Evolutionary conservation across 2,113 vertebrate species (phyloP), one percentile per base, ranked within the genome.

Genomic region (Hiodon alosoides): DNA sequence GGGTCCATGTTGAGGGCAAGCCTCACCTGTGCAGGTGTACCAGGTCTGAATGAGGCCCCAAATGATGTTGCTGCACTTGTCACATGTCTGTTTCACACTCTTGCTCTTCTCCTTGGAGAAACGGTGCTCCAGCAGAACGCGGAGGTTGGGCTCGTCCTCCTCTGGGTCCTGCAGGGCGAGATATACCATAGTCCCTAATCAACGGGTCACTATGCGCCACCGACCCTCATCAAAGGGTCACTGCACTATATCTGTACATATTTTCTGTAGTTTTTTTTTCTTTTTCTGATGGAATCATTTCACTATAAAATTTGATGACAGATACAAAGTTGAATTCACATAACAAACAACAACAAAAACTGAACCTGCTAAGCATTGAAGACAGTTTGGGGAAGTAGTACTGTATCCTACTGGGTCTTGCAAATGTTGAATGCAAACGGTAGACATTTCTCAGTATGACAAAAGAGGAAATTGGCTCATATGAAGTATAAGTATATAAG

Each of bases 1-100:
- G 31, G 31, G 31, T 31, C 31, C 31, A 31, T 31, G 31, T 9
- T 59, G 58, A 14, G 14, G 16, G 3, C 14, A 47, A 9, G 0
- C 57, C 86, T 85, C 71, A 98, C 97, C 97, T 93, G 96, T 96
- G 82, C 97, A 99, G 60, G 95, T 99, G 77, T 99, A 99, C 97
- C 97, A 99, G 58, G 96, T 98, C 90, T 99, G 97, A 76, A 99
- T 95, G 67, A 99, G 94, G 10, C 97, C 97, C 97, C 97, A 99
- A 83, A 99, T 98, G 81, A 97, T 91, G 68, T 94, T 79, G 83
- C 92, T 96, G 82, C 96, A 98, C 79, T 95, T 98, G 87, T 99
- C 97, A 62, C 97, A 98, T 9, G 91, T 94, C 80, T 98, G 95
- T 86, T 98, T 98, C 52, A 98, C 95, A 0, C 97, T 97, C 83